A percentile compares a stretch with the other conserved stretches of the same genome.
Evolutionary conservation across 2,113 vertebrate genomes (phyloP).

Genomic region (Cepphus grylle): DNA sequence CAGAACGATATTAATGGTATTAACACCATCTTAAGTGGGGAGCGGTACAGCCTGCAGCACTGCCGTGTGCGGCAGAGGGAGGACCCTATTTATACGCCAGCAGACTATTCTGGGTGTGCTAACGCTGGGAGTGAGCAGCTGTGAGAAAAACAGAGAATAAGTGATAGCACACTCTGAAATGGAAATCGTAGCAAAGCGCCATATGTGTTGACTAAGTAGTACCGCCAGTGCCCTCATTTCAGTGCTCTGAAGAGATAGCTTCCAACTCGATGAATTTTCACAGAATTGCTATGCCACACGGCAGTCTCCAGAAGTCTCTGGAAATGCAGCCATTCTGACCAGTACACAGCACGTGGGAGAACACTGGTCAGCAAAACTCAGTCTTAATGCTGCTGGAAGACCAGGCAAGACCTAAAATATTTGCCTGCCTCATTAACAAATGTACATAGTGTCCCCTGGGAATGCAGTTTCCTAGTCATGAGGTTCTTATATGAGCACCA

Average conservation of each 20-base stretch:
- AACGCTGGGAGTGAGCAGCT: slow-evolving; percentile 50
- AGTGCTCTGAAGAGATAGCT: neutral
- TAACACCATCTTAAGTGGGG: neutral
- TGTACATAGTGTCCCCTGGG: neutral
- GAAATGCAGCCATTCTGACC: neutral
- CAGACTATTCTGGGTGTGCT: slow-evolving; percentile 19
- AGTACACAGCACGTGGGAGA: neutral
- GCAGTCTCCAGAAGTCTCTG: neutral
- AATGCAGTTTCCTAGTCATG: neutral
- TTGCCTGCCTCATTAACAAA: neutral
- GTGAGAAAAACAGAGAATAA: slow-evolving; percentile 50
- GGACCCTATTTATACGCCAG: neutral
- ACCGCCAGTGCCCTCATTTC: neutral
- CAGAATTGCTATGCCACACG: neutral
- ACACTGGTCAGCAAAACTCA: neutral
- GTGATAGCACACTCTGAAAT: slow-evolving; percentile 36
- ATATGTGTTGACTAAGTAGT: slow-evolving; percentile 51
- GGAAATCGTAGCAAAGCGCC: neutral
- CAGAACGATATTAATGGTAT: neutral
- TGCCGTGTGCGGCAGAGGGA: neutral
- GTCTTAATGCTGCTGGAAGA: neutral
- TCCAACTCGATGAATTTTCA: neutral
- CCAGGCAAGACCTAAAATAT: neutral
- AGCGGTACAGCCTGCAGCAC: neutral
- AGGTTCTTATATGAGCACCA: neutral